A percentile compares a stretch with the other conserved stretches of the same genome.
Conservation (phyloP, 2,888 invertebrate genomes). For the Ligdia adustata region DNA sequence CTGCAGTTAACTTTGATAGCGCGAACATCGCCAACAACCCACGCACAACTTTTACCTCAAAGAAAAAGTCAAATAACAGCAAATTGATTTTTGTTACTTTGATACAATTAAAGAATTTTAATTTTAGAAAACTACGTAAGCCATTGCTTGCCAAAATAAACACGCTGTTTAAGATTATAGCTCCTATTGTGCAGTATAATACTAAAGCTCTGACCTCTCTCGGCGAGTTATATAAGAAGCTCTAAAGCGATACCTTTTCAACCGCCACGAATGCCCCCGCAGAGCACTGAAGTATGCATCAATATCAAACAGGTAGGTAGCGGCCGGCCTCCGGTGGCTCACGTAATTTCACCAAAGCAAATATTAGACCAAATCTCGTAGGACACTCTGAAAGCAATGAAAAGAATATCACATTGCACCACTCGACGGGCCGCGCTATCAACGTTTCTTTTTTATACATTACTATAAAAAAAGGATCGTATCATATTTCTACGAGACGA, state of each 20-base stretch:
- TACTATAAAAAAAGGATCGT: slow-evolving; percentile 69
- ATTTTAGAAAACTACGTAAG: slow-evolving; percentile 41
- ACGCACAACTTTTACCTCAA: neutral
- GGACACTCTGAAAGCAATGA: slow-evolving; percentile 64
- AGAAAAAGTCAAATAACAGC: too few relatives aligned
- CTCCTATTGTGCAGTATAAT: slow-evolving; percentile 1
- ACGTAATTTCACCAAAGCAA: slow-evolving; percentile 77
- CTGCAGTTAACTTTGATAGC: slow-evolving; percentile 75
- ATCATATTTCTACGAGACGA: slow-evolving; percentile 67
- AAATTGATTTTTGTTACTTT: neutral
- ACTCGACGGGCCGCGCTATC: slow-evolving; percentile 52
- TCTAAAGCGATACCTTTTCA: slow-evolving; percentile 50
- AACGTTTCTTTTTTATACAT: slow-evolving; percentile 58
- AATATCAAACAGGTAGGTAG: slow-evolving; percentile 77
- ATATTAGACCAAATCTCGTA: slow-evolving; percentile 75
- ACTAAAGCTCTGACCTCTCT: slow-evolving; percentile 28
- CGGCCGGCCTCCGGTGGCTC: slow-evolving; percentile 58
- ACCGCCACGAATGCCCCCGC: slow-evolving; percentile 48
- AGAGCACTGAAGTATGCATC: slow-evolving; percentile 76
- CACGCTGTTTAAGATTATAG: slow-evolving; percentile 6
- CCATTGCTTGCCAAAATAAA: slow-evolving; percentile 28
- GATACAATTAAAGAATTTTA: too few relatives aligned
- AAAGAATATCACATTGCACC: slow-evolving; percentile 63
- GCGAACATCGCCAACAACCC: slow-evolving; percentile 45
- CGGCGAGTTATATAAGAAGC: slow-evolving; percentile 23